These are phyloP conservation scores for Elysia chlorotica DNA, from an alignment of 1,140 invertebrate genomes.

Conservation along the genomic window DNA sequence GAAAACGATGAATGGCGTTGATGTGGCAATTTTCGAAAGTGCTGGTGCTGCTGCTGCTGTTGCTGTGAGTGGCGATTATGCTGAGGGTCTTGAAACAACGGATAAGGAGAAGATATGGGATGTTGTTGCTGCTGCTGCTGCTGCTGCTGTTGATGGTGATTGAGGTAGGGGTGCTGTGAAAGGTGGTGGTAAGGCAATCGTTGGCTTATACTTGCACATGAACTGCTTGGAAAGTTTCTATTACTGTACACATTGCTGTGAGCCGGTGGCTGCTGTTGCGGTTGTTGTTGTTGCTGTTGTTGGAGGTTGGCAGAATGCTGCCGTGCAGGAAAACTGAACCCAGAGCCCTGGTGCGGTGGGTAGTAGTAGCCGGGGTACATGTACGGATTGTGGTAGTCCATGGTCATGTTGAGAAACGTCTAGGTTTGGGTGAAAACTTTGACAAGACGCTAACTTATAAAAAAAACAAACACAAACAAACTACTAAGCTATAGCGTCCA, in stretches of 20 bases:
- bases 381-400: slow-evolving; percentile 31
- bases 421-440: too few species aligned
- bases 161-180: not conserved
- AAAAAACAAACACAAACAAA: too few species aligned
- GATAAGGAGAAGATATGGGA: too few species aligned
- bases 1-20: too few species aligned
- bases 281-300: not conserved
- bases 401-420: slow-evolving; percentile 22
- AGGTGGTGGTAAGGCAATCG: not conserved
- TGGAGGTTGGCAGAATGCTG: not conserved
- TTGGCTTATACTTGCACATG: too few species aligned
- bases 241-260: too few species aligned
- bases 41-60: not conserved
- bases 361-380: slow-evolving; percentile 29
- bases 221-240: too few species aligned
- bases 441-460: too few species aligned
- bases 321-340: not conserved
- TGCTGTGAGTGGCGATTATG: not conserved
- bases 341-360: slow-evolving; percentile 26
- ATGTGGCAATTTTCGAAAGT: too few species aligned
- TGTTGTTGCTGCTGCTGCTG: not conserved
- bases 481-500: too few species aligned
- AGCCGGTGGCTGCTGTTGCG: too few species aligned
- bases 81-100: too few species aligned
- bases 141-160: not conserved